phyloP scores from a whole-genome alignment of 1,140 invertebrate species.

The Pinna nobilis region DNA sequence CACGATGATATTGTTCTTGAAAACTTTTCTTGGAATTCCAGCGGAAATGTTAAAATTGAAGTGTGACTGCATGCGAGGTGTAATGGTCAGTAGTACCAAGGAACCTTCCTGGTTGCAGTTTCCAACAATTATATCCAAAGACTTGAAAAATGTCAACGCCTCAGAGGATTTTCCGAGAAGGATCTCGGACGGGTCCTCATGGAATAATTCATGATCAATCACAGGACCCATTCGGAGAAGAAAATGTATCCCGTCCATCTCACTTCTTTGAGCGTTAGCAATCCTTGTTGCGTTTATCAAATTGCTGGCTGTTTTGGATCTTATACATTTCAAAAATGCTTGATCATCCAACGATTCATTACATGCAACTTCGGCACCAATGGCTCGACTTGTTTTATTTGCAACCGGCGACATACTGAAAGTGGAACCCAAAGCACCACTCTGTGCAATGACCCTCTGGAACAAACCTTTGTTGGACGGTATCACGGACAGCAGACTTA shows the following conservation, averaged over 20 bases:
- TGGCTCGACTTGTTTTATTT: too few species aligned
- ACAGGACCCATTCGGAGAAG: slow-evolving; percentile 7
- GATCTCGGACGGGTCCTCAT: not conserved
- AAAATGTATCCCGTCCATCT: not conserved
- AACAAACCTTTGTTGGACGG: too few species aligned
- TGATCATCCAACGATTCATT: not conserved
- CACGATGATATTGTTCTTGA: too few species aligned
- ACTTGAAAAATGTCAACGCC: slow-evolving; percentile 15
- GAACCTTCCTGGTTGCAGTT: slow-evolving; percentile 38
- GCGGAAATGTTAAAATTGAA: too few species aligned
- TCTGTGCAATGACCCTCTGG: too few species aligned
- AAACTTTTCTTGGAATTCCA: too few species aligned
- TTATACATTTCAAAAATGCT: not conserved
- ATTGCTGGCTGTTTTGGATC: not conserved
- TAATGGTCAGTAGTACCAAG: too few species aligned
- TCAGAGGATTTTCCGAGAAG: not conserved
- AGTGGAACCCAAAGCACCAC: not conserved
- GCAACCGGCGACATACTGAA: not conserved
- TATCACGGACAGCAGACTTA: too few species aligned
- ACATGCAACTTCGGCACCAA: too few species aligned
- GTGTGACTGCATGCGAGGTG: too few species aligned
- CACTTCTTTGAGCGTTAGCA: not conserved
- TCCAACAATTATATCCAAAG: slow-evolving; percentile 39
- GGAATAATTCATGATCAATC: slow-evolving; percentile 36
- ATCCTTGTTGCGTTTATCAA: not conserved